Evolutionary conservation across 2,888 invertebrate genomes (phyloP), one percentile per base, ranked within the genome.

Genomic region (Aromia moschata): DNA sequence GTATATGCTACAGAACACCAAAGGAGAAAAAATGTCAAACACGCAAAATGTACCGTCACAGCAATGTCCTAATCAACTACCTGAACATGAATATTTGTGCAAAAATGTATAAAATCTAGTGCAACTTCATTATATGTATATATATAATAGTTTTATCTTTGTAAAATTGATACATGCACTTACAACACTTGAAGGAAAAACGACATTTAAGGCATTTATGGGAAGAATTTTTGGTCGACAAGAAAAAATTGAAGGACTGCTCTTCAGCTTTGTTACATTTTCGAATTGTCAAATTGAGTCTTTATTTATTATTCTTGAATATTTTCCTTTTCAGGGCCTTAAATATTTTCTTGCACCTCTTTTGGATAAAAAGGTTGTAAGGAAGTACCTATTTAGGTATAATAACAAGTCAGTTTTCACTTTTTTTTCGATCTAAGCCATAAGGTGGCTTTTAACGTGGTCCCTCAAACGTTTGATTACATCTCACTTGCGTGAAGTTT

Each of bases 21-120:
- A 51, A 51, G 12, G 10, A 12, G 40, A 14, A 9, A 4, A 10
- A 15, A 40, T 40, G 15, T 10, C 7, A 18, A 12, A n/a, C n/a
- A n/a, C n/a, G n/a, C n/a, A n/a, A n/a, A n/a, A n/a, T n/a, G n/a
- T n/a, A n/a, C n/a, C n/a, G n/a, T n/a, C n/a, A n/a, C n/a, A n/a
- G n/a, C n/a, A n/a, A n/a, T 25, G 17, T 31, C 31, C 3, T 25
- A 20, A 52, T 40, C 40, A 25, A 40, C 18, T 30, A 38, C 33
- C 31, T 10, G 40, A 38, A 58, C 53, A 54, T 58, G 54, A 59
- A 56, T n/a, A n/a, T n/a, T 44, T 25, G 59, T 59, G 59, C 59
- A 55, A 55, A 56, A 59, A 40, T 45, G 47, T 59, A 49, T 49
- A 59, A 59, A 56, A 59, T 56, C 55, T 59, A 59, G 59, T 59